Percentiles rank a stretch among this genome's conserved stretches.
phyloP scores from a whole-genome alignment of 1,140 invertebrate genomes.

The Orius insidiosus region DNA sequence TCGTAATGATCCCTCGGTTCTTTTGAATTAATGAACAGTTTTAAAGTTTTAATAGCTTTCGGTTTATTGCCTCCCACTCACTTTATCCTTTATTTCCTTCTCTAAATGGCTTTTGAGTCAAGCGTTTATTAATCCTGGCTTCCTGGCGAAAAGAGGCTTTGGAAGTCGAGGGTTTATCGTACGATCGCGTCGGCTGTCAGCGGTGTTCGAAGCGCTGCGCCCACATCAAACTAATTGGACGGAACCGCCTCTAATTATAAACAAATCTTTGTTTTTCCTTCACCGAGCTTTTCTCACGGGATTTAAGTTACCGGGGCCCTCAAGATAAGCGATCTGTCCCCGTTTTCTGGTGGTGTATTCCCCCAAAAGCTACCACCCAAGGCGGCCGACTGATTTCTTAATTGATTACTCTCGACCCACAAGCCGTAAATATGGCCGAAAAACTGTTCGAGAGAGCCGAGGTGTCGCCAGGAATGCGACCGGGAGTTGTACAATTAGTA shows the following conservation, averaged over 20 bases:
- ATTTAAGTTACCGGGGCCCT: constrained; percentile 1
- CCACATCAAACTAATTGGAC: constrained; percentile 10
- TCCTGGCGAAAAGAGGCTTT: no score
- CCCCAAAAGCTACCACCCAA: constrained; percentile 3
- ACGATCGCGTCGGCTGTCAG: neutral
- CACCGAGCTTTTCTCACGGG: constrained; percentile 7
- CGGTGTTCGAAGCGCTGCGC: neutral
- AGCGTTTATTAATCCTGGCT: no score
- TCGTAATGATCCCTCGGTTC: no score
- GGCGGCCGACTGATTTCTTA: constrained; percentile 9
- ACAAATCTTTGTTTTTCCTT: constrained; percentile 7
- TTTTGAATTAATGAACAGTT: no score
- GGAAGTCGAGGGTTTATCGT: neutral
- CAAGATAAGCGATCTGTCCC: constrained; percentile 2
- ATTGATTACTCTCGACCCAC: constrained; percentile 7
- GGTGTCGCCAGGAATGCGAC: constrained; percentile 7
- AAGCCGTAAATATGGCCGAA: constrained; percentile 7
- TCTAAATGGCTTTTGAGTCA: no score
- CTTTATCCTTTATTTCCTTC: no score
- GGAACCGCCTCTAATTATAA: constrained; percentile 9
- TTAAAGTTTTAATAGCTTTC: no score
- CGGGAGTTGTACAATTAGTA: constrained; percentile 10
- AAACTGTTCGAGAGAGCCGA: constrained; percentile 3
- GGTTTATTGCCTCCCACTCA: no score
- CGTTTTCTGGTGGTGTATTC: neutral